A percentile compares a stretch with the other conserved stretches of the same genome.
These are phyloP conservation scores for Caenorhabditis briggsae DNA, from an alignment of 1,140 invertebrate genomes.

Conservation along the genomic window DNA sequence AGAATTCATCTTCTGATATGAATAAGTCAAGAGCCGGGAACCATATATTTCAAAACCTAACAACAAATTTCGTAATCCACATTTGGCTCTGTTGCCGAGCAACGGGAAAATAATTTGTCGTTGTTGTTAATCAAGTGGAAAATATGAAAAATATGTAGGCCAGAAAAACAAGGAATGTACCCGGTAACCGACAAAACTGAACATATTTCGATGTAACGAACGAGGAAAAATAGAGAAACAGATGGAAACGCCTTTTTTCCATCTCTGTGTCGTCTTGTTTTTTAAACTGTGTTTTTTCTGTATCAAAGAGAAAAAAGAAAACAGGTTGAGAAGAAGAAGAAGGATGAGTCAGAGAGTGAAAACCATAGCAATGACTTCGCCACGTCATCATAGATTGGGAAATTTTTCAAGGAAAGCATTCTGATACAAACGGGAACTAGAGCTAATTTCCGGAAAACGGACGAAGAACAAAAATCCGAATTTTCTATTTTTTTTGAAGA, in stretches of 20 bases:
- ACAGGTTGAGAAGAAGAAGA: slow-evolving; percentile 9
- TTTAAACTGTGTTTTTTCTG: neutral
- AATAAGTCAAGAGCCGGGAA: too few species aligned
- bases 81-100: slow-evolving; percentile 1
- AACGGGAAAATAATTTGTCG: neutral
- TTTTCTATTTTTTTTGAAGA: too few species aligned
- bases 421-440: neutral
- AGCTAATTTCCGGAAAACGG: too few species aligned
- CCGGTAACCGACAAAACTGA: neutral
- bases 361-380: neutral
- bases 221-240: slow-evolving; percentile 30
- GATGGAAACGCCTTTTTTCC: slow-evolving; percentile 36
- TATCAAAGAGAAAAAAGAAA: slow-evolving; percentile 23
- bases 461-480: too few species aligned
- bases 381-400: neutral
- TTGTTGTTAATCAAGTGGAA: neutral
- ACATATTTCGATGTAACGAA: neutral
- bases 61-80: neutral
- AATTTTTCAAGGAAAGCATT: neutral
- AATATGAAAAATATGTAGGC: neutral
- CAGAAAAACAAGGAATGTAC: neutral
- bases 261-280: neutral
- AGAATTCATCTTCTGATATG: too few species aligned
- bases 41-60: neutral
- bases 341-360: slow-evolving; percentile 3